Evolutionary conservation across 2,888 invertebrate genomes (phyloP).

Genomic region (Pandemis corylana): DNA sequence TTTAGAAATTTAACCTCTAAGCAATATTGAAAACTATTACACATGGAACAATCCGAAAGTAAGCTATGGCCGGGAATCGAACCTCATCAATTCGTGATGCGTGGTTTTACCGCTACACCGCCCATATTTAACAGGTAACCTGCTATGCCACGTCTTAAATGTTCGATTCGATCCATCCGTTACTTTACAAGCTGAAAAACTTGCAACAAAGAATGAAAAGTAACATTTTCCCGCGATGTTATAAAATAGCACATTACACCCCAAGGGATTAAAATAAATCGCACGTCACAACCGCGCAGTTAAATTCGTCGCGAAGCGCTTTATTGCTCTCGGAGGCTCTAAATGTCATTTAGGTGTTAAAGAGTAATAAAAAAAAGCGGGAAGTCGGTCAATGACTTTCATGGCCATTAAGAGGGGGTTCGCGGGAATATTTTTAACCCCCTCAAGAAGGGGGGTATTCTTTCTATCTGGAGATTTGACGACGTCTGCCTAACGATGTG

Average conservation of each 20-base stretch:
- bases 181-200: not conserved
- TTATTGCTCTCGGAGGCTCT: constrained; percentile 16
- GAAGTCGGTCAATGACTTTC: constrained; percentile 21
- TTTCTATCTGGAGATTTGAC: not conserved
- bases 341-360: constrained; percentile 23
- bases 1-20: no score
- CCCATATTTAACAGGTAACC: no score
- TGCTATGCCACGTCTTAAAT: no score
- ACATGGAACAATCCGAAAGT: no score
- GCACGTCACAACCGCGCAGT: constrained; percentile 14
- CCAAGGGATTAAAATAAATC: not conserved
- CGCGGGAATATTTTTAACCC: not conserved
- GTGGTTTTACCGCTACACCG: no score
- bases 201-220: not conserved
- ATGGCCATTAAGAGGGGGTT: constrained; percentile 11
- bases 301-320: constrained; percentile 8
- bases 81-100: no score
- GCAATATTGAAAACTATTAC: no score
- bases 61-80: no score
- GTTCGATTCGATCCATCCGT: not conserved
- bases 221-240: not conserved
- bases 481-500: not conserved
- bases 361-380: constrained; percentile 17
- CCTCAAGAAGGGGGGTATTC: not conserved
- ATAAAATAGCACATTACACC: not conserved